Conservation (phyloP, 2,888 invertebrate genomes). For the Subacronicta megacephala region DNA sequence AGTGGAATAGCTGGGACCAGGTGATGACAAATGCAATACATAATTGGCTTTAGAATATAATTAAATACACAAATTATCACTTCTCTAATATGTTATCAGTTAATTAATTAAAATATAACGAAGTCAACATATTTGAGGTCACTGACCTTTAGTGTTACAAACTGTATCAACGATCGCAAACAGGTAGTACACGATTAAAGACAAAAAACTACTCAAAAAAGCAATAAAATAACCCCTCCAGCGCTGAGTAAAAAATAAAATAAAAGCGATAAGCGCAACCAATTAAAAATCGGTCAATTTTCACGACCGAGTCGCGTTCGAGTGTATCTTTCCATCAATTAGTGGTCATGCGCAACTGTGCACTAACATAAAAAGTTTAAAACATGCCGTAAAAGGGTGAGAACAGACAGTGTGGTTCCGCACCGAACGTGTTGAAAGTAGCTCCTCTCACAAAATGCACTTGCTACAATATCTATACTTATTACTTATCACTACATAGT, state of each 20-base stretch:
- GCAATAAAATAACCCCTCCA: neutral
- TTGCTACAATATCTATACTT: too few species aligned
- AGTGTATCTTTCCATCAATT: conserved; percentile 32
- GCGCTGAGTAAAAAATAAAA: conserved; percentile 9
- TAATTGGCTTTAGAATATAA: too few species aligned
- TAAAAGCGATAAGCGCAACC: conserved; percentile 36
- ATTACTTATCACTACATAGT: too few species aligned
- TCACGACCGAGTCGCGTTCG: conserved; percentile 27
- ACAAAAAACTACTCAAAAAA: neutral
- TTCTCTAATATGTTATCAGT: too few species aligned
- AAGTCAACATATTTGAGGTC: too few species aligned
- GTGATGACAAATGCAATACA: too few species aligned
- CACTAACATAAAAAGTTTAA: conserved; percentile 23
- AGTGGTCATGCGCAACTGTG: conserved; percentile 37
- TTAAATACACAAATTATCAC: too few species aligned
- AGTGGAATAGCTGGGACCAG: too few species aligned
- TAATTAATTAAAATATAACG: too few species aligned
- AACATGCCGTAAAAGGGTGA: neutral
- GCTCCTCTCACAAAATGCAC: neutral
- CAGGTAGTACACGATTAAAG: neutral
- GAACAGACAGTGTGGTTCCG: neutral
- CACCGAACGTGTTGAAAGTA: neutral
- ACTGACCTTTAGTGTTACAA: neutral
- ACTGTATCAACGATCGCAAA: neutral
- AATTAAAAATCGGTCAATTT: conserved; percentile 59